A percentile compares a stretch with the other conserved stretches of the same genome.
Evolutionary conservation across 2,113 vertebrate genomes (phyloP).

Genomic region (Thunnus maccoyii): DNA sequence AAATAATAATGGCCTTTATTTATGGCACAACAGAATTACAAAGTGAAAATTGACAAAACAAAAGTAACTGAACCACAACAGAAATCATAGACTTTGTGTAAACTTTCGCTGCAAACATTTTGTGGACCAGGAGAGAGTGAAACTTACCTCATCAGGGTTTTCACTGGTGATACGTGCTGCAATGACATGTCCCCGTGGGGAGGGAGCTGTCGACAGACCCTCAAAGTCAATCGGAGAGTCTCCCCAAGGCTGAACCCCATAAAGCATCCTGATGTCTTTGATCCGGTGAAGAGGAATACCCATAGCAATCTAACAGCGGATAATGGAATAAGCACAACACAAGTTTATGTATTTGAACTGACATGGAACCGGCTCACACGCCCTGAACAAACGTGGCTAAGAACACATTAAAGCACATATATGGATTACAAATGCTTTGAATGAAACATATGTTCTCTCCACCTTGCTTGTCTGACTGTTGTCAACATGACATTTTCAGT

Average conservation of each 20-base stretch:
- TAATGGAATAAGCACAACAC: background rate
- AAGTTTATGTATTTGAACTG: background rate
- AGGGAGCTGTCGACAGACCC: conserved; percentile 90
- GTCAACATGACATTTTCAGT: background rate
- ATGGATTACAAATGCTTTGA: background rate
- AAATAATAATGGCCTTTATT: background rate
- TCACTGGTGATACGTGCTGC: conserved; percentile 99
- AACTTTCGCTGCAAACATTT: background rate
- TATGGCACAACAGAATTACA: background rate
- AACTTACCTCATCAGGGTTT: conserved; percentile 95
- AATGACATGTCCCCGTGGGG: conserved; percentile 96
- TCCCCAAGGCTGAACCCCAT: conserved; percentile 95
- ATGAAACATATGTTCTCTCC: background rate
- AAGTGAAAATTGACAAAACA: background rate
- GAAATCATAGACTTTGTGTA: background rate
- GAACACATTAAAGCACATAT: background rate
- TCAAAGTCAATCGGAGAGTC: conserved; percentile 95
- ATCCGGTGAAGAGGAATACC: conserved; percentile 96
- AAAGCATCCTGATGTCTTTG: conserved; percentile 97
- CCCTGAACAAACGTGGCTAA: background rate
- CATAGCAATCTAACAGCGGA: conserved; percentile 92
- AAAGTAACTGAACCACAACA: background rate
- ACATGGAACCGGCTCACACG: background rate
- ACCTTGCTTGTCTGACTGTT: background rate
- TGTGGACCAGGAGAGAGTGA: background rate